Conservation (phyloP, 1,140 invertebrate species). For the Chelonus insularis region DNA sequence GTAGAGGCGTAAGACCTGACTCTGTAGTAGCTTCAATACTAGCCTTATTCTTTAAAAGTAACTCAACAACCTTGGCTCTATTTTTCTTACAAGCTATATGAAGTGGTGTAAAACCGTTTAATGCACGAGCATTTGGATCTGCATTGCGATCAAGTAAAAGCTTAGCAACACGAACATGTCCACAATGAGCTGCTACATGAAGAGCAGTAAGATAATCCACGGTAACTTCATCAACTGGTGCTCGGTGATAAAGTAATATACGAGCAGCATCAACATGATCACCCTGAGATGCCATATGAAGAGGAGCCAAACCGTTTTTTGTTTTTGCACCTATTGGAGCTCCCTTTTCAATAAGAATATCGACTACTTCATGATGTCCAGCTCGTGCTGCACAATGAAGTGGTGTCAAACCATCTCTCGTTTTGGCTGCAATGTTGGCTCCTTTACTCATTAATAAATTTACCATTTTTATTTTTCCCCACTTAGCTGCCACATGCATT, state of each 20-base stretch:
- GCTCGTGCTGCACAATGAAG: slow-evolving; percentile 91
- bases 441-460: slow-evolving; percentile 80
- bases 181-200: slow-evolving; percentile 94
- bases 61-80: slow-evolving; percentile 93
- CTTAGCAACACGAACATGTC: slow-evolving; percentile 94
- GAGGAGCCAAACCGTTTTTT: slow-evolving; percentile 90
- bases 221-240: slow-evolving; percentile 96
- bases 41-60: slow-evolving; percentile 94
- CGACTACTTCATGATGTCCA: slow-evolving; percentile 95
- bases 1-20: slow-evolving; percentile 94
- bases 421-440: slow-evolving; percentile 92
- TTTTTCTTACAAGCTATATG: slow-evolving; percentile 99
- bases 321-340: slow-evolving; percentile 96
- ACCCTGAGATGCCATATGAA: slow-evolving; percentile 95
- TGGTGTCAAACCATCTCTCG: slow-evolving; percentile 92
- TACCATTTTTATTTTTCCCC: slow-evolving; percentile 94
- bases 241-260: slow-evolving; percentile 88
- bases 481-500: slow-evolving; percentile 93
- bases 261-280: slow-evolving; percentile 95
- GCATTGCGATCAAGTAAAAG: slow-evolving; percentile 90
- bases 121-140: slow-evolving; percentile 94
- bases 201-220: slow-evolving; percentile 96
- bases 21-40: slow-evolving; percentile 86
- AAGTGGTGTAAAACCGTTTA: slow-evolving; percentile 98
- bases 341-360: slow-evolving; percentile 86